Base-by-base conservation (phyloP, 2,888 invertebrate genomes). In the Eulithis testata region DNA sequence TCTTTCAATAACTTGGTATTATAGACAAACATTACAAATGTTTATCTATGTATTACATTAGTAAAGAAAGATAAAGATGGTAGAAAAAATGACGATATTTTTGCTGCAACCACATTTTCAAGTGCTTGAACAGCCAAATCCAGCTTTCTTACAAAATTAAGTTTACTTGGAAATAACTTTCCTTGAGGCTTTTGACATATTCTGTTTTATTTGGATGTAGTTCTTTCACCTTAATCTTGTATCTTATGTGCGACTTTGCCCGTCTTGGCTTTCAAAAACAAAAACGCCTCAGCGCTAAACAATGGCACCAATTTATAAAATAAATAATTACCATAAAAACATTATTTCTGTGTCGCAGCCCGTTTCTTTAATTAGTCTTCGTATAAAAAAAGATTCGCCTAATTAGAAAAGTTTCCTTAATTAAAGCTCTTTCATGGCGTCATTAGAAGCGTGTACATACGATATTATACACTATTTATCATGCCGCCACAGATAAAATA, bases 151-250 rank as follows among this genome's bases (percentile, higher is more conserved):
- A 8, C 4, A 37, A 77, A 79, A 78, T 70, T 71, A 82, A 80
- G 83, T 83, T 82, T 84, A 86, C 86, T 87, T 87, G 80, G 82
- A 80, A 86, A 82, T 81, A 81, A 82, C 83, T 81, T 84, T 75
- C 73, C 45, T 14, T 80, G 77, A 76, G 77, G 81, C 78, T 83
- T 85, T 84, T 85, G 85, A 85, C 84, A 86, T n/a, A n/a, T 86
- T 2, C 21, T 80, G 85, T 85, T 90, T 87, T 88, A 87, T 88
- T 87, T 40, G 9, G 9, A 40, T 40, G 9, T 40, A 40, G 40
- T 40, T 40, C 2, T 40, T 40, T 54, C 63, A 83, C 82, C 77
- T 75, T 77, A 79, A 79, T 79, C 83, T 72, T 79, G 72, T 79
- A 81, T 80, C 84, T 89, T 89, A 86, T 85, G 83, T 85, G 76